Conservation (phyloP, 2,888 invertebrate genomes). For the Stenichneumon culpator region DNA sequence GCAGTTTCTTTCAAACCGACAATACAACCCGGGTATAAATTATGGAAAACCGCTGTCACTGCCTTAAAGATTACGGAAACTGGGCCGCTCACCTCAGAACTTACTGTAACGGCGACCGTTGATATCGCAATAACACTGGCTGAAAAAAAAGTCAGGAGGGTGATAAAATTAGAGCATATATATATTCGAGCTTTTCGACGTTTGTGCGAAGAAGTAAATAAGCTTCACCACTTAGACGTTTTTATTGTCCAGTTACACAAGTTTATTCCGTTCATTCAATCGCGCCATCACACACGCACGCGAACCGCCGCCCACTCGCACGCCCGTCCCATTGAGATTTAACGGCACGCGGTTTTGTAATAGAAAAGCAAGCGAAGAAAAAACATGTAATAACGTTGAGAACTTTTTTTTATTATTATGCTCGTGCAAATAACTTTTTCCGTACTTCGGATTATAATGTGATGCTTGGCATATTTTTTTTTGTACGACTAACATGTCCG, state of each 20-base stretch:
- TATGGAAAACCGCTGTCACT: too few relatives aligned
- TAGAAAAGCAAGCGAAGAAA: not conserved
- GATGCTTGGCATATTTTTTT: not conserved
- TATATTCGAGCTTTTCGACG: not conserved
- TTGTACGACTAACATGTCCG: not conserved
- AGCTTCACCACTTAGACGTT: not conserved
- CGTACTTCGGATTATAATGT: too few relatives aligned
- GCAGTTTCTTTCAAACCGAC: too few relatives aligned
- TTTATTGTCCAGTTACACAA: slow-evolving; percentile 1
- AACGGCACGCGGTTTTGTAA: slow-evolving; percentile 7
- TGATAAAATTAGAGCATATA: not conserved
- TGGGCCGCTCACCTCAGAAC: not conserved
- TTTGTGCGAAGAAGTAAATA: not conserved
- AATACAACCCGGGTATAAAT: too few relatives aligned
- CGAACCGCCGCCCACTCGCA: not conserved
- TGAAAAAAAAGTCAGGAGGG: not conserved
- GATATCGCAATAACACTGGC: not conserved
- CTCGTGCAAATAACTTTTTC: too few relatives aligned
- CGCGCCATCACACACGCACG: not conserved
- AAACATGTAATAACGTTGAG: not conserved
- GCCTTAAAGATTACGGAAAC: too few relatives aligned
- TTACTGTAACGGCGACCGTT: not conserved
- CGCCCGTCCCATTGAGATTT: slow-evolving; percentile 5
- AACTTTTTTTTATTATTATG: not conserved
- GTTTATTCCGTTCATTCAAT: slow-evolving; percentile 2